phyloP scores from a whole-genome alignment of 1,140 invertebrate genomes.

The Palaemon carinicauda region DNA sequence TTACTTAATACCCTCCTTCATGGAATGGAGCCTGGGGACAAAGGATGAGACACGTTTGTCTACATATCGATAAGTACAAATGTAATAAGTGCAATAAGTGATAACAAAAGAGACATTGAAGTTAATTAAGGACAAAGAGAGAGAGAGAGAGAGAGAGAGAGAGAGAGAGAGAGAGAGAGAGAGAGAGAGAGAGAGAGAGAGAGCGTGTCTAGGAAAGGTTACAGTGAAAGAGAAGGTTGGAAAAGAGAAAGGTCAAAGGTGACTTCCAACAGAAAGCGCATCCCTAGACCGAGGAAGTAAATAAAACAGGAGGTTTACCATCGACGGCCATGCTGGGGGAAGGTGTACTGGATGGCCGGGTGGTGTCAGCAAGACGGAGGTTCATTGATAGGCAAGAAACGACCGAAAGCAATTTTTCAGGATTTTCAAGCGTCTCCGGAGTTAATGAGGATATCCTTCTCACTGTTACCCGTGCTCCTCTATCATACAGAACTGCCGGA shows the following conservation, averaged over 20 bases:
- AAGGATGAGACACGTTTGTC: too few relatives aligned
- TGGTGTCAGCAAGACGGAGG: conserved; percentile 30
- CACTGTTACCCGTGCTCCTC: conserved; percentile 29
- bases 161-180: not conserved
- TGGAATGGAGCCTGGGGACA: too few relatives aligned
- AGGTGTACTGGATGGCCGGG: conserved; percentile 11
- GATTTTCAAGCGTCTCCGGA: conserved; percentile 30
- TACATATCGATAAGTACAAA: too few relatives aligned
- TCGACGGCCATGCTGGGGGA: conserved; percentile 23
- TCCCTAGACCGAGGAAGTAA: too few relatives aligned
- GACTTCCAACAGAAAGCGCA: not conserved
- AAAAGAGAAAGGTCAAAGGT: not conserved
- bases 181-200: not conserved
- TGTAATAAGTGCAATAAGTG: too few relatives aligned
- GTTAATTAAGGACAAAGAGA: too few relatives aligned
- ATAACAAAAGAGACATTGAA: too few relatives aligned
- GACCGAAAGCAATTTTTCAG: conserved; percentile 41
- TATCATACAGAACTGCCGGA: not conserved
- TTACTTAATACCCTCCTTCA: too few relatives aligned
- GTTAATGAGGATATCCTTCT: conserved; percentile 42
- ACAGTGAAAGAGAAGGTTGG: not conserved
- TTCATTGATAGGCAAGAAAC: conserved; percentile 37
- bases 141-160: not conserved
- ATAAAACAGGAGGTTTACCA: not conserved
- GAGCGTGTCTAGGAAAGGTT: too few relatives aligned